Conservation (phyloP, 1,140 invertebrate species). For the Fopius arisanus region DNA sequence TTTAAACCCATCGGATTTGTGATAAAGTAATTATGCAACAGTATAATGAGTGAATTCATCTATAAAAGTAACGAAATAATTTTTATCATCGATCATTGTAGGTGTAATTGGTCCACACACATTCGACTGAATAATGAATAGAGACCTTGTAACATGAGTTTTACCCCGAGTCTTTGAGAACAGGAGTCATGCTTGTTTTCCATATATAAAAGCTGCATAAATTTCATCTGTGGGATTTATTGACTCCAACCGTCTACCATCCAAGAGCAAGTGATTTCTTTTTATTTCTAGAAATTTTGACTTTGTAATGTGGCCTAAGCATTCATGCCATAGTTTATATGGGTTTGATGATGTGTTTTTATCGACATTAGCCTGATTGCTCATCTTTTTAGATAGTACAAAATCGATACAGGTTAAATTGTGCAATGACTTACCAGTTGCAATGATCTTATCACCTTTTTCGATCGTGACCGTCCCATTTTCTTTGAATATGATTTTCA, state of each 20-base stretch:
- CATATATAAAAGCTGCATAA: constrained; percentile 61
- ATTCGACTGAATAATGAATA: constrained; percentile 4
- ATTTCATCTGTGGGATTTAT: constrained; percentile 36
- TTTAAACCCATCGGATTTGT: constrained; percentile 30
- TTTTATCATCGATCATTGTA: constrained; percentile 24
- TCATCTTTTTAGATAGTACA: constrained; percentile 21
- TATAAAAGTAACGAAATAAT: constrained; percentile 20
- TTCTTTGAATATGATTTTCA: constrained; percentile 40
- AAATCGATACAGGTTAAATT: constrained; percentile 38
- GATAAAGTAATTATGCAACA: constrained; percentile 25
- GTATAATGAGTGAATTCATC: constrained; percentile 23
- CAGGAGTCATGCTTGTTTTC: constrained; percentile 56
- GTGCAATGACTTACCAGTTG: constrained; percentile 43
- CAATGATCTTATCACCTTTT: constrained; percentile 37
- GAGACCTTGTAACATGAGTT: not conserved
- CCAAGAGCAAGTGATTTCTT: constrained; percentile 46
- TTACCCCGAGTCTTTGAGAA: not conserved
- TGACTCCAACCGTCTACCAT: constrained; percentile 20
- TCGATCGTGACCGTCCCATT: constrained; percentile 42
- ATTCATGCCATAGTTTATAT: constrained; percentile 53
- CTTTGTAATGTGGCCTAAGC: constrained; percentile 54
- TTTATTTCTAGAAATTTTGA: constrained; percentile 52
- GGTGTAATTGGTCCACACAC: constrained; percentile 24
- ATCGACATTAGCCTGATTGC: not conserved
- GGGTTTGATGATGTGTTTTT: constrained; percentile 30